Evolutionary conservation across 2,797 vertebrate species (phyloP).

Genomic region (Urophycis tenuis): DNA sequence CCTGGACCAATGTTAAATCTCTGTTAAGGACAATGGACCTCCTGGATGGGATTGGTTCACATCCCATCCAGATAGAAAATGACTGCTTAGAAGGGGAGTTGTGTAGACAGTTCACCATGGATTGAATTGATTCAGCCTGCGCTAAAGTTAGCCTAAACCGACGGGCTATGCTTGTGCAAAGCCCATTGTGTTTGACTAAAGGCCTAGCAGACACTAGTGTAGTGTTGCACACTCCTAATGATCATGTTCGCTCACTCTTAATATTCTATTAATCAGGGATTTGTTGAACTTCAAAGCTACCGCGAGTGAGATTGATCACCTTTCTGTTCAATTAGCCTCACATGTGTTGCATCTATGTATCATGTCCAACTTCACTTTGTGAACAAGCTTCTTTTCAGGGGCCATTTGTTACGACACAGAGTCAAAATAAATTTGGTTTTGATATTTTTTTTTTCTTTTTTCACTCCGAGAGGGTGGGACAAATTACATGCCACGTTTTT

Average conservation of each 20-base stretch:
- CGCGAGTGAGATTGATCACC: slow-evolving; percentile 46
- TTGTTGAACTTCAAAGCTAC: slow-evolving; percentile 47
- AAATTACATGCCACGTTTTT: slow-evolving; percentile 47
- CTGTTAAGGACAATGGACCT: slow-evolving; percentile 23
- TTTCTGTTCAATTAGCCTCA: slow-evolving; percentile 53
- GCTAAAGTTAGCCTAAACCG: slow-evolving; percentile 22
- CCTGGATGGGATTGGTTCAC: slow-evolving; percentile 46
- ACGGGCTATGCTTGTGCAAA: background rate
- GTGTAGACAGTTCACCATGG: slow-evolving; percentile 21
- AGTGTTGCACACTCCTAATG: slow-evolving; percentile 30
- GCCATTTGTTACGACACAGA: slow-evolving; percentile 38
- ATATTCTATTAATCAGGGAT: slow-evolving; percentile 45
- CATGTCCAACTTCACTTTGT: slow-evolving; percentile 16
- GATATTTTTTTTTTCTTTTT: slow-evolving; percentile 46
- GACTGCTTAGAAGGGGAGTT: slow-evolving; percentile 33
- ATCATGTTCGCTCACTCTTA: slow-evolving; percentile 19
- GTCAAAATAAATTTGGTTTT: slow-evolving; percentile 45
- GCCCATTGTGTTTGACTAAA: background rate
- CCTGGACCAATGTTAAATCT: background rate
- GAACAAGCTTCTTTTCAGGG: slow-evolving; percentile 21
- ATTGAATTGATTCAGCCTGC: slow-evolving; percentile 19
- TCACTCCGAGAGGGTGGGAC: slow-evolving; percentile 13
- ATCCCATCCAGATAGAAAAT: slow-evolving; percentile 30
- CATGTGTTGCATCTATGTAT: slow-evolving; percentile 3
- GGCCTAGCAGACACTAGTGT: background rate